Percentiles rank a stretch among this genome's conserved stretches.
These are phyloP conservation scores for Macrocentrus cingulum DNA, from an alignment of 1,140 invertebrate genomes.

Conservation along the genomic window DNA sequence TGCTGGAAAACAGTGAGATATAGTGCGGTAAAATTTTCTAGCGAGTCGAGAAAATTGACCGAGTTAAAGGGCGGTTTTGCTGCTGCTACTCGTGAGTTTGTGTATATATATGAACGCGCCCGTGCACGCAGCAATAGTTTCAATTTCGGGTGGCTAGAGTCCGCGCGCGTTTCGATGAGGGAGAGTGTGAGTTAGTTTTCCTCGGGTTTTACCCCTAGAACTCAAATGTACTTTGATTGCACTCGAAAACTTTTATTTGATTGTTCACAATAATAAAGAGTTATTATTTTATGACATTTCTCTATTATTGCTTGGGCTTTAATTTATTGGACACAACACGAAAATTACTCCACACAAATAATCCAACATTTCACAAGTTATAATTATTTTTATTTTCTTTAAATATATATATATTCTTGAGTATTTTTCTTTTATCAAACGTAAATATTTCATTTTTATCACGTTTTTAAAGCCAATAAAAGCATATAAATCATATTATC, in stretches of 20 bases:
- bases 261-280: not conserved
- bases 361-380: no score
- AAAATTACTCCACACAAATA: no score
- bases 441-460: no score
- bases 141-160: not conserved
- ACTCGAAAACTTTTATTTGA: constrained; percentile 4
- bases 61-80: not conserved
- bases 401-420: no score
- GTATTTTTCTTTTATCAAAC: no score
- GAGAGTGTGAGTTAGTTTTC: no score
- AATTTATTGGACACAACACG: no score
- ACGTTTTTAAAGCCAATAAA: no score
- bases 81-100: not conserved
- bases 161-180: not conserved
- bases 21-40: not conserved
- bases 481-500: no score
- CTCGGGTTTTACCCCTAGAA: no score
- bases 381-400: no score
- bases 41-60: constrained; percentile 8
- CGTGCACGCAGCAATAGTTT: not conserved
- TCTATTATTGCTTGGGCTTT: no score
- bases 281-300: not conserved
- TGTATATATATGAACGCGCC: not conserved
- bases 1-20: not conserved
- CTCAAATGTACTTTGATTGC: constrained; percentile 8